Percentiles rank a stretch among this genome's conserved stretches.
phyloP scores from a whole-genome alignment of 2,888 invertebrate species.

The Caenorhabditis sulstoni region DNA sequence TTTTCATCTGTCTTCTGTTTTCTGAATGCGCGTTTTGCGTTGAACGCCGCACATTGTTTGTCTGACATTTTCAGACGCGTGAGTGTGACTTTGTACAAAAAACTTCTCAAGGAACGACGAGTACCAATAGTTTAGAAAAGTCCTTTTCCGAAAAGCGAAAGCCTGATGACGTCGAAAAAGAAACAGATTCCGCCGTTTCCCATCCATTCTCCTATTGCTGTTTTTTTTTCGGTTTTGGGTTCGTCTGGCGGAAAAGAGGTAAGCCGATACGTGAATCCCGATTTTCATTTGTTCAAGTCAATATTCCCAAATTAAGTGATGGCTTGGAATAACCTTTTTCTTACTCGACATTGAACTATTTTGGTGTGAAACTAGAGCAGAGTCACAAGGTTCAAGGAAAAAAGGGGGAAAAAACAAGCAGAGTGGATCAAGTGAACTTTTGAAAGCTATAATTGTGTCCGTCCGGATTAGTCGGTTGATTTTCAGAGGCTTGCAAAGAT shows the following conservation, averaged over 20 bases:
- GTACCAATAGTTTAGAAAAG: neutral
- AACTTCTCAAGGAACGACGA: neutral
- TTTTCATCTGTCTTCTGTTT: neutral
- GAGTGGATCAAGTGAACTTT: conserved; percentile 2
- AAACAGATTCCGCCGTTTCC: conserved; percentile 14
- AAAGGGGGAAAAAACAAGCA: too few species aligned
- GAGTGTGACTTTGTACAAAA: conserved; percentile 41
- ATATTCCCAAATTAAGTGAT: neutral
- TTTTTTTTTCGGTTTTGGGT: conserved; percentile 43
- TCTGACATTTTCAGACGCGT: neutral
- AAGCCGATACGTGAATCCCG: conserved; percentile 19
- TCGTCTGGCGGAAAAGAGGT: neutral
- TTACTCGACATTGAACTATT: too few species aligned
- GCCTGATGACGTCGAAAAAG: conserved; percentile 23
- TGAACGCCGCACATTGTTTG: too few species aligned
- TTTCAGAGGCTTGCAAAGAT: conserved; percentile 2
- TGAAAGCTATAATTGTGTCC: conserved; percentile 2
- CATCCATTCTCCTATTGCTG: conserved; percentile 32
- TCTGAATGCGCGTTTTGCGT: neutral
- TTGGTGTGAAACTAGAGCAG: too few species aligned
- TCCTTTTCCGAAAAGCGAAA: conserved; percentile 7
- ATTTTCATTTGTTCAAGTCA: neutral
- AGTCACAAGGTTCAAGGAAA: too few species aligned
- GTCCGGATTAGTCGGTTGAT: neutral
- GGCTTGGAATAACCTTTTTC: neutral